Percentiles rank a stretch among this genome's conserved stretches.
Conservation (phyloP, 2,113 vertebrate genomes). For the Dicaeum eximium region DNA sequence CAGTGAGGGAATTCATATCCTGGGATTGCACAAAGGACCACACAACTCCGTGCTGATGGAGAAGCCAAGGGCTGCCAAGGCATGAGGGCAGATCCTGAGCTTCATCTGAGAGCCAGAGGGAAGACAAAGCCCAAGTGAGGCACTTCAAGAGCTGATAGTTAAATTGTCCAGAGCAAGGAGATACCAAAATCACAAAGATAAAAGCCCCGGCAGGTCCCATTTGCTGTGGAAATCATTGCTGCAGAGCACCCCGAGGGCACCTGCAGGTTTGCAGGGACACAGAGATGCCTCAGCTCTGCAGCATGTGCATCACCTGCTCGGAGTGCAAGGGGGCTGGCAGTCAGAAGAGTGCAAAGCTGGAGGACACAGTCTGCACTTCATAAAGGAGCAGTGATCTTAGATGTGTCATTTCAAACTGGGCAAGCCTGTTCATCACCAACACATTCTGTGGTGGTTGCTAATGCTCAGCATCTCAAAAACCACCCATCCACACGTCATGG, state of each 20-base stretch:
- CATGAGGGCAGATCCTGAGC: not conserved
- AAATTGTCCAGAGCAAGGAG: not conserved
- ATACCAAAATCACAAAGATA: not conserved
- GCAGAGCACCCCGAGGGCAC: not conserved
- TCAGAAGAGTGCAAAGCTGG: not conserved
- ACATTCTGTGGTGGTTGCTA: not conserved
- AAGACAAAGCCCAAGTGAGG: not conserved
- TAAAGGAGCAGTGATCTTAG: not conserved
- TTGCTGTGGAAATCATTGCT: not conserved
- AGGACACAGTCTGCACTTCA: not conserved
- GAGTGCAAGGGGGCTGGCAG: not conserved
- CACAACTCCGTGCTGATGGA: not conserved
- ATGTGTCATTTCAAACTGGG: not conserved
- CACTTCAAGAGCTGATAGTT: not conserved
- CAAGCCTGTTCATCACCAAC: conserved; percentile 6
- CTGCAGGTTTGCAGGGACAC: not conserved
- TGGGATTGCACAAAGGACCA: not conserved
- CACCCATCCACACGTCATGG: not conserved
- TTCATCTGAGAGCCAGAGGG: not conserved
- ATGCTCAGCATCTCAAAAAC: not conserved
- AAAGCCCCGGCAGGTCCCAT: not conserved
- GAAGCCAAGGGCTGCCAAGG: not conserved
- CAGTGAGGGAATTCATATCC: not conserved
- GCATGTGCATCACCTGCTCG: not conserved
- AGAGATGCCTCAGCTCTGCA: not conserved